Evolutionary conservation across 2,113 vertebrate species (phyloP).

Genomic region (Sinocyclocheilus maitianheensis): DNA sequence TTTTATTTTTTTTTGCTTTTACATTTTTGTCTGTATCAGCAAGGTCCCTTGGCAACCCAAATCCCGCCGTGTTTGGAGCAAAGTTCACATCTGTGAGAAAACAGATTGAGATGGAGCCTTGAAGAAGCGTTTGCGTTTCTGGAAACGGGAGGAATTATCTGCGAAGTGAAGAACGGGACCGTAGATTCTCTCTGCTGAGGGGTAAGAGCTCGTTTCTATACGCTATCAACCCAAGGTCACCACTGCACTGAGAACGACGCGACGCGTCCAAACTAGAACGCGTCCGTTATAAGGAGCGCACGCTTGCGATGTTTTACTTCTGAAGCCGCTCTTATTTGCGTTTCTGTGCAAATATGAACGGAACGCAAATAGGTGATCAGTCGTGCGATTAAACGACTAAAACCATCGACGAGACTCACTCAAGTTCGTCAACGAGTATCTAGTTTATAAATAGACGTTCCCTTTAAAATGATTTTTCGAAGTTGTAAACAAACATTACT

Average conservation of each 20-base stretch:
- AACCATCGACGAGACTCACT: neutral
- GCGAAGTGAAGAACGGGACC: neutral
- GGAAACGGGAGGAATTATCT: neutral
- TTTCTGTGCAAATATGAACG: neutral
- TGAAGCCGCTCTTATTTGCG: neutral
- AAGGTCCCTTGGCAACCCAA: neutral
- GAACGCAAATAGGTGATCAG: neutral
- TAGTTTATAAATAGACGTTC: neutral
- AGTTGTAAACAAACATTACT: no score
- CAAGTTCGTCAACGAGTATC: neutral
- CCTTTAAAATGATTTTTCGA: no score
- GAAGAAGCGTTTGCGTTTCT: constrained; percentile 58
- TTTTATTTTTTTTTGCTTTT: neutral
- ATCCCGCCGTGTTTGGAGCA: constrained; percentile 14
- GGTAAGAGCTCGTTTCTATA: constrained; percentile 4
- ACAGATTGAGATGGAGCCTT: constrained; percentile 33
- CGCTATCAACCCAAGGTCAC: neutral
- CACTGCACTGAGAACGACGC: neutral
- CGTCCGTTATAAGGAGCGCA: neutral
- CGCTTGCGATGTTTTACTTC: neutral
- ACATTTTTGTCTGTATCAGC: neutral
- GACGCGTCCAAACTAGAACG: neutral
- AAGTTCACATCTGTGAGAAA: constrained; percentile 39
- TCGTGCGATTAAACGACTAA: neutral
- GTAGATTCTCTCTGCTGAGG: neutral